Conservation (phyloP, 2,113 vertebrate genomes). For the Spea multiplicata region DNA sequence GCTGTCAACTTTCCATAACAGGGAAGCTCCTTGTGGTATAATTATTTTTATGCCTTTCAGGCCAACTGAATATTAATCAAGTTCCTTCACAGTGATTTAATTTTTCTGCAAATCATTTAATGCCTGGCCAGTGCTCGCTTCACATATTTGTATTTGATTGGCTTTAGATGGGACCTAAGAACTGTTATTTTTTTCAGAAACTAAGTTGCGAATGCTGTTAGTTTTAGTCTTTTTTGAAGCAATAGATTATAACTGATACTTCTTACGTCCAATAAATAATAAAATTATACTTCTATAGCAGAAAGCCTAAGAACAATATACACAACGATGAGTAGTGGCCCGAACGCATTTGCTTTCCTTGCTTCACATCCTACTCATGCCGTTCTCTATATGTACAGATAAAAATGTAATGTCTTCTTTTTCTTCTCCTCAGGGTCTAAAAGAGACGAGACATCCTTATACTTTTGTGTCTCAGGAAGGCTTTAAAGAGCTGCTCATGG, state of each 20-base stretch:
- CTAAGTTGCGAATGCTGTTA: too few species aligned
- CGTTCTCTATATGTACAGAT: not conserved
- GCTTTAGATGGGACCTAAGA: not conserved
- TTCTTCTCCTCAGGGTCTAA: slow-evolving; percentile 64
- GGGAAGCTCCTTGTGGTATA: not conserved
- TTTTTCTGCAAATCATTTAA: slow-evolving; percentile 6
- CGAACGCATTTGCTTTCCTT: too few species aligned
- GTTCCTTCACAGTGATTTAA: slow-evolving; percentile 16
- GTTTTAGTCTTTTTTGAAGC: too few species aligned
- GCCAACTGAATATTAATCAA: slow-evolving; percentile 3
- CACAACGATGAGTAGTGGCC: too few species aligned
- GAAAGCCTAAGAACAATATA: too few species aligned
- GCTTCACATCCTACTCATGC: too few species aligned
- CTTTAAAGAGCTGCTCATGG: slow-evolving; percentile 70
- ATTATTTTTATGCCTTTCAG: slow-evolving; percentile 6
- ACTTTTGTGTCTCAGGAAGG: slow-evolving; percentile 78
- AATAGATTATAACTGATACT: too few species aligned
- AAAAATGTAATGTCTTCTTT: not conserved
- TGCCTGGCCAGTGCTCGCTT: not conserved
- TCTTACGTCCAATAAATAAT: too few species aligned
- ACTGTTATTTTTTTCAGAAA: too few species aligned
- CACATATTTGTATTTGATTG: not conserved
- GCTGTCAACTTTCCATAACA: not conserved
- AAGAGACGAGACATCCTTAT: slow-evolving; percentile 74
- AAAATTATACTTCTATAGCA: too few species aligned